A percentile compares a stretch with the other conserved stretches of the same genome.
Conservation (phyloP, 2,888 invertebrate genomes). For the Ichneumon xanthorius region DNA sequence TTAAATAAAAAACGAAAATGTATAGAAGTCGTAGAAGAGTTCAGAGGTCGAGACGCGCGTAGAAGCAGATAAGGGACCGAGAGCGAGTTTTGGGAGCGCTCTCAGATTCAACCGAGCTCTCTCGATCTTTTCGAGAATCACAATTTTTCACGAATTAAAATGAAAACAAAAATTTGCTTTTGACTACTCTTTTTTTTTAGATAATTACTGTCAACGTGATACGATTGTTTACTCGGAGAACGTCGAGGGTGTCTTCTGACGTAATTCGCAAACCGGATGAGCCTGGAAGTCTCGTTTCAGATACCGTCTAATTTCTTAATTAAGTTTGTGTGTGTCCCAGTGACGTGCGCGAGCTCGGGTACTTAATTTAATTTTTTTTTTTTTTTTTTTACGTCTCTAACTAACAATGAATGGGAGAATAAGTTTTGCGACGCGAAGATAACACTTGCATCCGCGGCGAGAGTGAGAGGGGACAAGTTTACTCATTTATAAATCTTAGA, state of each 20-base stretch:
- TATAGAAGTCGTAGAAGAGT: conserved; percentile 1
- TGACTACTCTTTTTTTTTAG: too few species aligned
- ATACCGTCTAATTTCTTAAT: conserved; percentile 68
- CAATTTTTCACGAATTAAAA: background rate
- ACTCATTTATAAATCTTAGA: background rate
- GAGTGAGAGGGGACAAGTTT: background rate
- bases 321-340: conserved; percentile 53
- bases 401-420: conserved; percentile 22
- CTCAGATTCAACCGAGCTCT: background rate
- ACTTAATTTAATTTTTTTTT: conserved; percentile 9
- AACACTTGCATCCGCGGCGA: background rate
- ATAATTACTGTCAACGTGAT: background rate
- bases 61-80: background rate
- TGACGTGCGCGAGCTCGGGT: background rate
- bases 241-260: conserved; percentile 27
- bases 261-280: conserved; percentile 48
- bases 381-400: background rate
- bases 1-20: background rate
- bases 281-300: conserved; percentile 52
- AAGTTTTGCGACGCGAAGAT: background rate
- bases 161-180: too few species aligned
- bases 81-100: background rate
- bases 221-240: conserved; percentile 2
- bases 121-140: background rate
- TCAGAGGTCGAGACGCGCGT: conserved; percentile 33